Evolutionary conservation across 2,888 invertebrate species (phyloP).

Genomic region (Serrognathus titanus): DNA sequence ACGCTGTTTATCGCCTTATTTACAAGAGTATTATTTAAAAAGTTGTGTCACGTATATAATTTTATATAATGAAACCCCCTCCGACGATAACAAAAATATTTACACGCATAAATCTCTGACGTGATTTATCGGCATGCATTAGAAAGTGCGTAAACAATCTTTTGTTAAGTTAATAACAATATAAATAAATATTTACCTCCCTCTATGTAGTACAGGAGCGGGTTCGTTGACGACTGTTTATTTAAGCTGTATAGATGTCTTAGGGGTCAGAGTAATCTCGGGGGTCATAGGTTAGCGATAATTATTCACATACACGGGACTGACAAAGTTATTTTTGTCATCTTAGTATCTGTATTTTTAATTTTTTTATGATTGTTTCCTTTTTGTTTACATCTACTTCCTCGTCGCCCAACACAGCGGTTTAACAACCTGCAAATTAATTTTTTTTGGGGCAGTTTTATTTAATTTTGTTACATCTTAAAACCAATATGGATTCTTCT

Average conservation of each 20-base stretch:
- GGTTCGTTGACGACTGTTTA: conserved; percentile 30
- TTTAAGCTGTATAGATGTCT: conserved; percentile 31
- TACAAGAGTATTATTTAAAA: too few relatives aligned
- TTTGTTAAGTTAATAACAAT: too few relatives aligned
- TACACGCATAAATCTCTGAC: not conserved
- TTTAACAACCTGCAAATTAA: too few relatives aligned
- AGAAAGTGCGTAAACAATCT: conserved; percentile 4
- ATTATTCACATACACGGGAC: conserved; percentile 17
- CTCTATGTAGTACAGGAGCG: conserved; percentile 18
- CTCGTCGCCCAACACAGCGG: too few relatives aligned
- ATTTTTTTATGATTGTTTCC: not conserved
- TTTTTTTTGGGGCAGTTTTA: too few relatives aligned
- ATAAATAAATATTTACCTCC: conserved; percentile 22
- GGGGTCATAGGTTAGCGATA: conserved; percentile 35
- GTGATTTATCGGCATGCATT: not conserved
- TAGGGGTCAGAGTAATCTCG: conserved; percentile 34
- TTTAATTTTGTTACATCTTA: too few relatives aligned
- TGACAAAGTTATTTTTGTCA: conserved; percentile 21
- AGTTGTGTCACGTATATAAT: too few relatives aligned
- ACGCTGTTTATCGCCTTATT: too few relatives aligned
- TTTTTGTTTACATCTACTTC: too few relatives aligned
- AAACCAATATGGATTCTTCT: too few relatives aligned
- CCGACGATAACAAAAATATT: not conserved
- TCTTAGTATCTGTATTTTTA: not conserved
- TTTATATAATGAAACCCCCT: too few relatives aligned